Conservation (phyloP, 2,888 invertebrate genomes). For the Pyrrhopygopsis socrates region DNA sequence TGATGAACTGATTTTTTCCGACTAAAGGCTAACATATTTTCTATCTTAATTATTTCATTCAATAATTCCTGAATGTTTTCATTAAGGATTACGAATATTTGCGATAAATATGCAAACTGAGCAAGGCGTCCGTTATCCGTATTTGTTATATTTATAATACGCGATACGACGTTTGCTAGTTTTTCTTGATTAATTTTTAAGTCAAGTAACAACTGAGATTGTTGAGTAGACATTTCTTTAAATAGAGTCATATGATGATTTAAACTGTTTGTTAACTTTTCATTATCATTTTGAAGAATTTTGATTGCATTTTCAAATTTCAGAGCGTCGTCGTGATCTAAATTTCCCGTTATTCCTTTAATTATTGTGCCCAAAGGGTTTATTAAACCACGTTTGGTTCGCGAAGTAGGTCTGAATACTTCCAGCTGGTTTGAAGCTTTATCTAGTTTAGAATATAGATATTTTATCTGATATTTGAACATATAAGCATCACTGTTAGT, state of each 20-base stretch:
- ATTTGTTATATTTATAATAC: neutral
- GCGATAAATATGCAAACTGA: neutral
- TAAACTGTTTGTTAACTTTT: neutral
- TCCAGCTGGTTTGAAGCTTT: neutral
- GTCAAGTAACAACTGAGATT: neutral
- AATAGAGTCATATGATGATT: neutral
- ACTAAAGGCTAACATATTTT: neutral
- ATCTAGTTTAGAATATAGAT: slow-evolving; percentile 9
- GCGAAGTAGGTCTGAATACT: slow-evolving; percentile 14
- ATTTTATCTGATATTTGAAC: neutral
- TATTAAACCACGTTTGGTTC: slow-evolving; percentile 23
- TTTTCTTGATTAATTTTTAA: neutral
- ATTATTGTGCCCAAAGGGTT: slow-evolving; percentile 32
- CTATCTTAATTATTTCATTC: neutral
- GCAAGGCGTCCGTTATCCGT: neutral
- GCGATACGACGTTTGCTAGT: neutral
- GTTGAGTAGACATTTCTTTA: slow-evolving; percentile 3
- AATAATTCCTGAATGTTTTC: neutral
- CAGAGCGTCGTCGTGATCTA: slow-evolving; percentile 23
- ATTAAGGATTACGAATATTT: neutral
- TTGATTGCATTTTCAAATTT: slow-evolving; percentile 10
- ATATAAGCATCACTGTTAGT: neutral
- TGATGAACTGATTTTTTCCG: neutral
- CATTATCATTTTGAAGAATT: neutral
- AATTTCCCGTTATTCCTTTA: slow-evolving; percentile 35